Evolutionary conservation across 2,888 invertebrate species (phyloP).

Genomic region (Bombylius major): DNA sequence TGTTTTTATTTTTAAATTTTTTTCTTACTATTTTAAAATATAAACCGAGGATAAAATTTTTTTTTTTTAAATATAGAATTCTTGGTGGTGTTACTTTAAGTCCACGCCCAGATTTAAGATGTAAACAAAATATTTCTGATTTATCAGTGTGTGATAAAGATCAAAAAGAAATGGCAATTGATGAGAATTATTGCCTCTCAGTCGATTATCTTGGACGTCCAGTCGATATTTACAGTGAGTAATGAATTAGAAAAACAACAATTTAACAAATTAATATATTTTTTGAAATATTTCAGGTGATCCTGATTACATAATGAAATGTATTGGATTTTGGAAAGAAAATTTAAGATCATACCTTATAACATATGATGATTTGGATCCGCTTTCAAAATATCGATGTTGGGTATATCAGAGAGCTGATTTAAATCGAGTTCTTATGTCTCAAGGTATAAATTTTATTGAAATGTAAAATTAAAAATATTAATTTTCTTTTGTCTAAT

Average conservation of each 20-base stretch:
- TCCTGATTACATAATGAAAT: constrained; percentile 92
- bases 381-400: constrained; percentile 88
- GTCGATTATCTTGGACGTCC: constrained; percentile 92
- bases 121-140: constrained; percentile 88
- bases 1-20: background rate
- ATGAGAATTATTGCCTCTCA: constrained; percentile 92
- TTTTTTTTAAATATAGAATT: constrained; percentile 44
- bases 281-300: constrained; percentile 38
- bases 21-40: no score
- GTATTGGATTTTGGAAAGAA: constrained; percentile 96
- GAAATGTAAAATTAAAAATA: background rate
- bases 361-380: constrained; percentile 92
- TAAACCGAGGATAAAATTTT: background rate
- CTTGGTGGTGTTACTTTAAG: constrained; percentile 89
- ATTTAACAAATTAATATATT: background rate
- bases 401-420: constrained; percentile 97
- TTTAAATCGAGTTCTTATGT: constrained; percentile 73
- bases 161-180: constrained; percentile 86
- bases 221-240: constrained; percentile 72
- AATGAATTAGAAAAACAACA: background rate
- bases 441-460: constrained; percentile 37
- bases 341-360: constrained; percentile 92
- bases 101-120: constrained; percentile 84
- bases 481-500: background rate
- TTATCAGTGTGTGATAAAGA: constrained; percentile 92